phyloP scores from a whole-genome alignment of 2,113 vertebrate species.

The Daboia siamensis region DNA sequence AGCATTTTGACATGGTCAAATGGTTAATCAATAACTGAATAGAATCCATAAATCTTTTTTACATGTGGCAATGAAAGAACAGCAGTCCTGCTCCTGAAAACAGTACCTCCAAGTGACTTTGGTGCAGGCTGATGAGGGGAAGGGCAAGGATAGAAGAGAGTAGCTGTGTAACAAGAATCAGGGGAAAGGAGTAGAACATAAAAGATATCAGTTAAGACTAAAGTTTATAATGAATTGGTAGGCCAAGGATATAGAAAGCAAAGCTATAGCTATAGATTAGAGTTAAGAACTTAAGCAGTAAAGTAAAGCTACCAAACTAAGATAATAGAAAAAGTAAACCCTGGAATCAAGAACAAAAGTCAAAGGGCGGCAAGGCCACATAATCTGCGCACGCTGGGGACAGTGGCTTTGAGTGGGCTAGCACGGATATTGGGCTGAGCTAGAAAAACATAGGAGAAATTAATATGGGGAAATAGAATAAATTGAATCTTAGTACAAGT shows the following conservation, averaged over 20 bases:
- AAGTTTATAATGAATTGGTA: not conserved
- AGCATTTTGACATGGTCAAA: not conserved
- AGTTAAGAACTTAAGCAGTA: not conserved
- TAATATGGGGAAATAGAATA: not conserved
- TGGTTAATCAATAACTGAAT: not conserved
- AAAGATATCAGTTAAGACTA: not conserved
- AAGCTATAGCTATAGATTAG: not conserved
- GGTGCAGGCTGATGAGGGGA: not conserved
- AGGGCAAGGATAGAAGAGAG: not conserved
- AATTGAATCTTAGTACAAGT: not conserved
- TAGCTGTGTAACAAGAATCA: not conserved
- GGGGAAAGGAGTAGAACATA: not conserved
- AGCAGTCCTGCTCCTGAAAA: not conserved
- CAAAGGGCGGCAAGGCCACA: not conserved
- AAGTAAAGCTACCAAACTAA: not conserved
- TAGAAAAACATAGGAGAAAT: not conserved
- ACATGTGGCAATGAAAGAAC: not conserved
- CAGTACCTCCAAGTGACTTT: not conserved
- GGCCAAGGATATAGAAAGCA: not conserved
- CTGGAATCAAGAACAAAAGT: not conserved
- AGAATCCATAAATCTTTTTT: not conserved
- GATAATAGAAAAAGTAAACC: not conserved
- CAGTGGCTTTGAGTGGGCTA: not conserved
- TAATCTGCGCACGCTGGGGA: not conserved
- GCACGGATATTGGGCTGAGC: not conserved